A percentile compares a stretch with the other conserved stretches of the same genome.
Conservation (phyloP, 2,113 vertebrate genomes). For the Cacatua alba region DNA sequence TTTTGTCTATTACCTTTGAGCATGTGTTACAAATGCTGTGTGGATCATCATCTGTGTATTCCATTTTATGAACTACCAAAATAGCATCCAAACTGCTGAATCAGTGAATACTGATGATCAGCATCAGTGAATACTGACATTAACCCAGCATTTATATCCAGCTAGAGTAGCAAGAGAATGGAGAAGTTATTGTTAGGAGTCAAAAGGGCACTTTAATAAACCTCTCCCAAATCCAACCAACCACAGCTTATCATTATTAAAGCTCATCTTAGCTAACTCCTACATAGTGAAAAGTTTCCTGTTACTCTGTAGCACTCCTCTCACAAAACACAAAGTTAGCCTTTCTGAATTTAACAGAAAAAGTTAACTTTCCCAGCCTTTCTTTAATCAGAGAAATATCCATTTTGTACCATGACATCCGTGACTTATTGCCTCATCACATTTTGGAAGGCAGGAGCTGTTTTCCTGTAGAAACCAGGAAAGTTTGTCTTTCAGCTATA, state of each 20-base stretch:
- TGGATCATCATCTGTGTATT: not conserved
- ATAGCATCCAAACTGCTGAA: not conserved
- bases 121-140: not conserved
- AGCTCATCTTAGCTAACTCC: not conserved
- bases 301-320: not conserved
- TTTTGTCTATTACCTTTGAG: not conserved
- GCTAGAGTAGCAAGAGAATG: not conserved
- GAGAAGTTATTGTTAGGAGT: not conserved
- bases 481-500: not conserved
- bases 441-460: not conserved
- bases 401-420: not conserved
- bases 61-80: not conserved
- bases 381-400: not conserved
- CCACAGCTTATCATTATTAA: not conserved
- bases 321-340: not conserved
- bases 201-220: not conserved
- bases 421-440: not conserved
- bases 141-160: not conserved
- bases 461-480: not conserved
- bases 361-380: not conserved
- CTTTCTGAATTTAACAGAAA: not conserved
- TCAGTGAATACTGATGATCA: not conserved
- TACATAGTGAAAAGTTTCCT: not conserved
- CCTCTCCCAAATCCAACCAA: not conserved
- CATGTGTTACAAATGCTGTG: not conserved